Evolutionary conservation across 2,113 vertebrate genomes (phyloP).

Genomic region (Cyanocitta stelleri): DNA sequence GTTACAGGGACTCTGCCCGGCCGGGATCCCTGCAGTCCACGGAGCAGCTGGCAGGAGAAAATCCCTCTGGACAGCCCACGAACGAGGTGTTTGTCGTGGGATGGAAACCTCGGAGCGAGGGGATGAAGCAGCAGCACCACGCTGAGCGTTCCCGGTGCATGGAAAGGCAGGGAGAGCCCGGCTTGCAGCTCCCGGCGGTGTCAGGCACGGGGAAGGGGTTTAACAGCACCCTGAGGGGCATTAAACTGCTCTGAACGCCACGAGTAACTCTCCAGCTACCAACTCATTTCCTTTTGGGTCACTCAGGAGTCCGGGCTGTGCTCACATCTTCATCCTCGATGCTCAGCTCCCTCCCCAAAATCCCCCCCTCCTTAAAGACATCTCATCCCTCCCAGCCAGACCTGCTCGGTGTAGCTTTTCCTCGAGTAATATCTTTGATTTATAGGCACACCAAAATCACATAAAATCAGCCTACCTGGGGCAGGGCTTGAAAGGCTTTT

Average conservation of each 20-base stretch:
- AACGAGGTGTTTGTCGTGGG: neutral
- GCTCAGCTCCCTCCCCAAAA: neutral
- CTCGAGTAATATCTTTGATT: neutral
- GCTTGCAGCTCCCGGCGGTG: neutral
- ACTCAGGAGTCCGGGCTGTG: too few relatives aligned
- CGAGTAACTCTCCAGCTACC: neutral
- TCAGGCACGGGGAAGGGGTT: neutral
- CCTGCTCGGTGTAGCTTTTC: neutral
- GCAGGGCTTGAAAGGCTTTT: neutral
- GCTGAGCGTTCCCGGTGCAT: fast-evolving
- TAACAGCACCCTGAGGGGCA: neutral
- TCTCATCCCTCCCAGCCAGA: neutral
- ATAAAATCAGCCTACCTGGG: neutral
- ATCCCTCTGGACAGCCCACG: fast-evolving
- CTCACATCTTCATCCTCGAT: neutral
- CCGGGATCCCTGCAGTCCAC: neutral
- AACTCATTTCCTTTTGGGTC: neutral
- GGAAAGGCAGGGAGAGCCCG: neutral
- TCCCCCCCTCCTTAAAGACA: neutral
- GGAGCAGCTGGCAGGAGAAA: neutral
- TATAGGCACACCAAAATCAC: neutral
- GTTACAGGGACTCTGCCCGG: neutral
- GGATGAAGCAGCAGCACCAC: neutral
- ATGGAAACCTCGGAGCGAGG: neutral
- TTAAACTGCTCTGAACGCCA: neutral